phyloP scores from a whole-genome alignment of 1,140 invertebrate species.

The Saccostrea echinata region DNA sequence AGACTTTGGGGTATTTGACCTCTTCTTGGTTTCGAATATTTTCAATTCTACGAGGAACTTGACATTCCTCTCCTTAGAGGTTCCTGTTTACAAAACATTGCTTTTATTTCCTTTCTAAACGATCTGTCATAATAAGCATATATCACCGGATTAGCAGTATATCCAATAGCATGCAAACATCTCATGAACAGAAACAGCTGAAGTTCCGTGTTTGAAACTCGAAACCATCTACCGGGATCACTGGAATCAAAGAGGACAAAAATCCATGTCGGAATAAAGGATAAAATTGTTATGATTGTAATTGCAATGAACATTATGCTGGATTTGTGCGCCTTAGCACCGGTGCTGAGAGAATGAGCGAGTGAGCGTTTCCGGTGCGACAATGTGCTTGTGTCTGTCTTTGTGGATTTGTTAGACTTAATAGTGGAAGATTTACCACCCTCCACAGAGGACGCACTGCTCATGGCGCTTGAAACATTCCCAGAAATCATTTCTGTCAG shows the following conservation, averaged over 20 bases:
- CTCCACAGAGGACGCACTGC: neutral
- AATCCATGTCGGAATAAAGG: conserved; percentile 38
- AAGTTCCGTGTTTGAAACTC: neutral
- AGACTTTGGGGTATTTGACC: too few relatives aligned
- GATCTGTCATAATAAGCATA: conserved; percentile 42
- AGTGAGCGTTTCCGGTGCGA: neutral
- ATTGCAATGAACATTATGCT: conserved; percentile 40
- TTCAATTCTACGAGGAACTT: neutral
- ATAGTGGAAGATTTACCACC: neutral
- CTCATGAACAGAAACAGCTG: conserved; percentile 31
- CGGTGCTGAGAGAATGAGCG: neutral
- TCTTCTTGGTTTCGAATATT: too few relatives aligned
- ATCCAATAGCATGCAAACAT: neutral
- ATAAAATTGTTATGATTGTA: conserved; percentile 25
- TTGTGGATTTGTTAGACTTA: neutral
- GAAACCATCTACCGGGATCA: conserved; percentile 29
- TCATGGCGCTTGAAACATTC: neutral
- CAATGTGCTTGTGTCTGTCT: neutral
- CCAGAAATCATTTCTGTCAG: neutral
- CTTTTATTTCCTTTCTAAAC: conserved; percentile 22
- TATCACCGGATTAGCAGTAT: conserved; percentile 18
- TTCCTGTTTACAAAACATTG: neutral
- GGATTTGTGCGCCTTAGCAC: conserved; percentile 11
- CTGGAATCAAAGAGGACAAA: conserved; percentile 22
- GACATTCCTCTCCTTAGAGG: neutral